Evolutionary conservation across 2,888 invertebrate species (phyloP).

Genomic region (Zele albiditarsus): DNA sequence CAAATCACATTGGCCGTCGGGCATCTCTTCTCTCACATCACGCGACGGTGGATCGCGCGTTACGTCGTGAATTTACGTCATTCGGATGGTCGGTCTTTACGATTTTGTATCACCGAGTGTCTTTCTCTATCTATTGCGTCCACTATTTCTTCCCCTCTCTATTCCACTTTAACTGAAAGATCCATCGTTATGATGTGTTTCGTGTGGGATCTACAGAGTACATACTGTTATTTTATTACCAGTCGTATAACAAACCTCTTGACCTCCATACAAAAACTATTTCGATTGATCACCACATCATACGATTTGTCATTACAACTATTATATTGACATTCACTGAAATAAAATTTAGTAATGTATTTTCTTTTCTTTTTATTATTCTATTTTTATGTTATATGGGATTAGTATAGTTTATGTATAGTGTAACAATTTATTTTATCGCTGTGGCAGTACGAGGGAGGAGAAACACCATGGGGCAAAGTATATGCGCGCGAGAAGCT

Average conservation of each 20-base stretch:
- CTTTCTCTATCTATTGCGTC: constrained; percentile 25
- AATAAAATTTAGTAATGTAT: background rate
- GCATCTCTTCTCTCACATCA: constrained; percentile 30
- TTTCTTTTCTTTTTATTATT: background rate
- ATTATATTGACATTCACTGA: background rate
- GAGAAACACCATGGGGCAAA: constrained; percentile 3
- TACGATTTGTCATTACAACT: background rate
- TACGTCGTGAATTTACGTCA: constrained; percentile 58
- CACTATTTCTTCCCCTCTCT: constrained; percentile 19
- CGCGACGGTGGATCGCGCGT: constrained; percentile 42
- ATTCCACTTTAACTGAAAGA: constrained; percentile 7
- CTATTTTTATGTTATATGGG: background rate
- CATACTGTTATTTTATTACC: constrained; percentile 63
- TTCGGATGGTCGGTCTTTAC: constrained; percentile 64
- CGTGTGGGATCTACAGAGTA: constrained; percentile 16
- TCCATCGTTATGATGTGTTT: constrained; percentile 33
- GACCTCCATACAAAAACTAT: constrained; percentile 1
- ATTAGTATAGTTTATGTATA: background rate
- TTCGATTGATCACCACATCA: constrained; percentile 5
- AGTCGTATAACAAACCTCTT: constrained; percentile 54
- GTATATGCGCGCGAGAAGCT: constrained; percentile 27
- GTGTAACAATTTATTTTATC: constrained; percentile 3
- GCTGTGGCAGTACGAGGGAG: constrained; percentile 2
- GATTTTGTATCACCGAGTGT: constrained; percentile 46
- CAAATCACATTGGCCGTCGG: constrained; percentile 39